Evolutionary conservation across 2,888 invertebrate genomes (phyloP).

Genomic region (Pinctada fucata): DNA sequence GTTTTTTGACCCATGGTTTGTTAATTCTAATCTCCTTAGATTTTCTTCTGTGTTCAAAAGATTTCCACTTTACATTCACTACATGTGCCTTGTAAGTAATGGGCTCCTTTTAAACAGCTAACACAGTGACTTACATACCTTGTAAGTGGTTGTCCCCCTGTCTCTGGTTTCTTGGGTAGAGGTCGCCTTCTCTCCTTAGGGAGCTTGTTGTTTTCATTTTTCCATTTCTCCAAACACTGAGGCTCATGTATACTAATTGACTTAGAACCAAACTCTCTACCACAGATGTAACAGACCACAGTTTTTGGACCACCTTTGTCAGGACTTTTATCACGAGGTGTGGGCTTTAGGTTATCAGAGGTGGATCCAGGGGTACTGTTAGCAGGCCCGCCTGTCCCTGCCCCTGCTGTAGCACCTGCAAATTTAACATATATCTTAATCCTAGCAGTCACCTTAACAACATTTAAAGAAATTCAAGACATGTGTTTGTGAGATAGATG

Average conservation of each 20-base stretch:
- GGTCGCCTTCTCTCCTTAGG: constrained; percentile 79
- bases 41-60: too few species aligned
- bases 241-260: constrained; percentile 83
- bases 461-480: not conserved
- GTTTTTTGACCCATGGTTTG: too few species aligned
- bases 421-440: too few species aligned
- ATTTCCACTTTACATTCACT: too few species aligned
- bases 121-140: constrained; percentile 29
- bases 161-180: constrained; percentile 80
- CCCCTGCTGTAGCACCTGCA: not conserved
- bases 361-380: constrained; percentile 2
- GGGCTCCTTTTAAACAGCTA: too few species aligned
- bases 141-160: constrained; percentile 40
- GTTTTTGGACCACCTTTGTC: constrained; percentile 63
- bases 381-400: not conserved
- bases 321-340: constrained; percentile 1
- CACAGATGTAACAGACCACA: constrained; percentile 82
- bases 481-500: not conserved
- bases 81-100: too few species aligned
- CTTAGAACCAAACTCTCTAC: constrained; percentile 81
- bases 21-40: too few species aligned
- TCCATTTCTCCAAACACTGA: constrained; percentile 83
- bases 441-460: too few species aligned
- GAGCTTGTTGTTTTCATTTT: constrained; percentile 80
- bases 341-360: not conserved